These are phyloP conservation scores for Antennarius maculatus DNA, from an alignment of 2,797 vertebrate species.

Conservation along the genomic window DNA sequence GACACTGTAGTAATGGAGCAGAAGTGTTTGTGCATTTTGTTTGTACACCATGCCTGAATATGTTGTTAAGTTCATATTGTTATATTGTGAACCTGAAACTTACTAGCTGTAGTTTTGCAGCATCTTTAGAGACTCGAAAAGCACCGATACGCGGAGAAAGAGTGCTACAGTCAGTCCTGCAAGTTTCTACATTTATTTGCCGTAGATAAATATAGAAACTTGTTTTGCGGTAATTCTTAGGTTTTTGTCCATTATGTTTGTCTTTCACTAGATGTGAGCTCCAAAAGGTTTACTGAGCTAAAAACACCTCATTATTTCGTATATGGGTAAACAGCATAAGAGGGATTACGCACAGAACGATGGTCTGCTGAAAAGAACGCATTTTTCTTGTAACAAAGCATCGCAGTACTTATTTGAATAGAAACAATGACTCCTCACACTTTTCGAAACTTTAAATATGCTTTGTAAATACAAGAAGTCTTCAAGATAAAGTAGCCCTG, in stretches of 20 bases:
- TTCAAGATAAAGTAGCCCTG: constrained; percentile 17
- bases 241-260: constrained; percentile 7
- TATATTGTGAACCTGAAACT: neutral
- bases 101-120: neutral
- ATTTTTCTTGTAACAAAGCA: neutral
- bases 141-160: neutral
- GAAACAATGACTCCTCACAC: neutral
- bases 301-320: constrained; percentile 46
- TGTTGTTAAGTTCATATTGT: neutral
- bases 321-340: constrained; percentile 36
- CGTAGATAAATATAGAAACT: neutral
- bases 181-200: constrained; percentile 47
- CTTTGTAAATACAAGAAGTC: constrained; percentile 4
- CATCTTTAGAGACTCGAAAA: neutral
- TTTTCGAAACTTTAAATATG: constrained; percentile 10
- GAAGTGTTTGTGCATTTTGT: constrained; percentile 19
- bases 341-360: constrained; percentile 59
- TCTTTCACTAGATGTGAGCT: constrained; percentile 1
- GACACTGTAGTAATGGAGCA: constrained; percentile 22
- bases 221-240: neutral
- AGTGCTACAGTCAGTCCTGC: constrained; percentile 25
- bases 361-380: constrained; percentile 16
- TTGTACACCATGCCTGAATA: constrained; percentile 10
- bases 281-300: constrained; percentile 13
- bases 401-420: neutral